A percentile compares a stretch with the other conserved stretches of the same genome.
phyloP scores from a whole-genome alignment of 2,888 invertebrate genomes.

The Blera fallax region DNA sequence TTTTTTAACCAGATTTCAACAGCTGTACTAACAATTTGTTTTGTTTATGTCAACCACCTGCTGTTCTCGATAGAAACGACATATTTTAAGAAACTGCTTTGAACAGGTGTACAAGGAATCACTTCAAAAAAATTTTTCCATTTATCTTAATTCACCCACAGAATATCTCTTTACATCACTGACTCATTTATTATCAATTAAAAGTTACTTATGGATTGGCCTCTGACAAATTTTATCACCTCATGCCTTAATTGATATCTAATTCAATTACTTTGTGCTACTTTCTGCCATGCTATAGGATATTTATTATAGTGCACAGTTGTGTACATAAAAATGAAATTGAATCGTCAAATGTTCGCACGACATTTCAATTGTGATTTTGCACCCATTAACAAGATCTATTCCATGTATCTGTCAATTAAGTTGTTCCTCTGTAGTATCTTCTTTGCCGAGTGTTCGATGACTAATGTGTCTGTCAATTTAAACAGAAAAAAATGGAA shows the following conservation, averaged over 20 bases:
- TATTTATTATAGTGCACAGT: neutral
- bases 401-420: conserved; percentile 12
- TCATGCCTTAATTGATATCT: conserved; percentile 19
- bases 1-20: too few relatives aligned
- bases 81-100: too few relatives aligned
- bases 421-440: neutral
- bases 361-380: conserved; percentile 23
- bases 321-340: neutral
- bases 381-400: conserved; percentile 15
- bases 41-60: too few relatives aligned
- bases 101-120: too few relatives aligned
- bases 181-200: neutral
- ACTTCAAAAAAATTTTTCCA: too few relatives aligned
- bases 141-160: too few relatives aligned
- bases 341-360: conserved; percentile 21
- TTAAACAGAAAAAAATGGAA: neutral
- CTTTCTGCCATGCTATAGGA: neutral
- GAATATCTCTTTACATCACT: too few relatives aligned
- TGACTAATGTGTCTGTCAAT: conserved; percentile 26
- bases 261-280: conserved; percentile 29
- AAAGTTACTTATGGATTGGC: neutral
- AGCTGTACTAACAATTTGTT: too few relatives aligned
- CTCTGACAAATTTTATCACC: neutral
- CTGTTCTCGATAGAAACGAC: too few relatives aligned
- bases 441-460: neutral